Evolutionary conservation across 2,888 invertebrate genomes (phyloP).

Genomic region (Muschampia plurimacula): DNA sequence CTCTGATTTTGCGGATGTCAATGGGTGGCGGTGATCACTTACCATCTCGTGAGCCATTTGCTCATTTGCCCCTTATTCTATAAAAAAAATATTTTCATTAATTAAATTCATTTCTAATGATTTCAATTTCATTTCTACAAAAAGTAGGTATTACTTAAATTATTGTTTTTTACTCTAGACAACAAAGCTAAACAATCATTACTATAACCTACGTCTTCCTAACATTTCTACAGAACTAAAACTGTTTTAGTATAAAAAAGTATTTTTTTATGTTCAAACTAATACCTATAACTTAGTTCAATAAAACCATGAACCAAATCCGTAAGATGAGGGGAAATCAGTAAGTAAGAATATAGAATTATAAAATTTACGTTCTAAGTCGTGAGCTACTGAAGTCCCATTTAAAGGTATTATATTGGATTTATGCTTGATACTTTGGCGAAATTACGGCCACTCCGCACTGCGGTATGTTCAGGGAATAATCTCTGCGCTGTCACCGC

Average conservation of each 20-base stretch:
- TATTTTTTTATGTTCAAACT: conserved; percentile 28
- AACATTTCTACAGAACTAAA: neutral
- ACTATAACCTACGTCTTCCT: too few species aligned
- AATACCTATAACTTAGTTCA: conserved; percentile 28
- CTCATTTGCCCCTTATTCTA: too few species aligned
- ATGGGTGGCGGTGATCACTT: too few species aligned
- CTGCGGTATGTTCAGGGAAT: conserved; percentile 67
- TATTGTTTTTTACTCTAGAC: neutral
- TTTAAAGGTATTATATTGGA: conserved; percentile 64
- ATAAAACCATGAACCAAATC: conserved; percentile 40
- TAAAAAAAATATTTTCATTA: too few species aligned
- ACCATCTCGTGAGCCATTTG: too few species aligned
- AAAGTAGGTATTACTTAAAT: too few species aligned
- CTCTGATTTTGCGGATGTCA: too few species aligned
- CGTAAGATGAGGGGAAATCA: conserved; percentile 46
- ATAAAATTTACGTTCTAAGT: conserved; percentile 52
- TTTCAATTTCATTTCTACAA: too few species aligned
- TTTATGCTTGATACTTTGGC: conserved; percentile 67
- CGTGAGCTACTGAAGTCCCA: conserved; percentile 55
- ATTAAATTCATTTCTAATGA: too few species aligned
- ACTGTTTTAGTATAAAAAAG: conserved; percentile 8
- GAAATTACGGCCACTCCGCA: conserved; percentile 68
- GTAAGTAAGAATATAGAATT: conserved; percentile 53
- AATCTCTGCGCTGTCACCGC: conserved; percentile 69
- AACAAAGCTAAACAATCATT: neutral